phyloP scores from a whole-genome alignment of 2,797 vertebrate species.

The Tamandua tetradactyla region DNA sequence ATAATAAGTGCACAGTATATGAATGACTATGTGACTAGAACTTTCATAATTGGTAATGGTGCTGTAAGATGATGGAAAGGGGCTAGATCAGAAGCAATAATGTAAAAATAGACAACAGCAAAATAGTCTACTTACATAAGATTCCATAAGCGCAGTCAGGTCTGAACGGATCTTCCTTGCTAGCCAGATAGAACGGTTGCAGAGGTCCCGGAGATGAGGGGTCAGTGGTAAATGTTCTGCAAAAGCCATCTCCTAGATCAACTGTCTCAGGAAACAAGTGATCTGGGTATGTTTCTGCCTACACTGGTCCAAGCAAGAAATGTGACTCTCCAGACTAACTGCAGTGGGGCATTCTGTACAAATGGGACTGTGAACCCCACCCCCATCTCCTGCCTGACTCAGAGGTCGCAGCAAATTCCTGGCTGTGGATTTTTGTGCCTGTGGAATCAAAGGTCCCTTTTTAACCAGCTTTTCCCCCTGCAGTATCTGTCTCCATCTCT shows the following conservation, averaged over 20 bases:
- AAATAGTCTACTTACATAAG: conserved; percentile 82
- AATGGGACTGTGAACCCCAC: conserved; percentile 72
- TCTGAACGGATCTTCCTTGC: conserved; percentile 86
- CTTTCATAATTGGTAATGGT: background rate
- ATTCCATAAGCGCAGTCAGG: conserved; percentile 79
- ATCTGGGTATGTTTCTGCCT: conserved; percentile 62
- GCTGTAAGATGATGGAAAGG: background rate
- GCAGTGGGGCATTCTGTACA: conserved; percentile 79
- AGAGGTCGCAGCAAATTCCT: conserved; percentile 82
- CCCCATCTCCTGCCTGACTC: conserved; percentile 71
- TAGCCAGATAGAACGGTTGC: conserved; percentile 84
- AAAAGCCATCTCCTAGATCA: conserved; percentile 80
- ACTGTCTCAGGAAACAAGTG: conserved; percentile 66
- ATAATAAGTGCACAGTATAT: background rate
- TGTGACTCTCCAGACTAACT: conserved; percentile 83
- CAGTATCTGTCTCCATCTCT: conserved; percentile 59
- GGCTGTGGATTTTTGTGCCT: conserved; percentile 75
- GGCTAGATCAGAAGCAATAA: background rate
- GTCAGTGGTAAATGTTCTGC: conserved; percentile 64
- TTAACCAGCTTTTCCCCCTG: conserved; percentile 49
- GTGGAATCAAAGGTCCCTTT: conserved; percentile 83
- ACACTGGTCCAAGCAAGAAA: conserved; percentile 68
- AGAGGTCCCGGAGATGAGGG: conserved; percentile 79
- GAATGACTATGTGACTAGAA: background rate
- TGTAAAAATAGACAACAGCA: background rate